Conservation (phyloP, 2,113 vertebrate species). For the Podarcis cretensis region DNA sequence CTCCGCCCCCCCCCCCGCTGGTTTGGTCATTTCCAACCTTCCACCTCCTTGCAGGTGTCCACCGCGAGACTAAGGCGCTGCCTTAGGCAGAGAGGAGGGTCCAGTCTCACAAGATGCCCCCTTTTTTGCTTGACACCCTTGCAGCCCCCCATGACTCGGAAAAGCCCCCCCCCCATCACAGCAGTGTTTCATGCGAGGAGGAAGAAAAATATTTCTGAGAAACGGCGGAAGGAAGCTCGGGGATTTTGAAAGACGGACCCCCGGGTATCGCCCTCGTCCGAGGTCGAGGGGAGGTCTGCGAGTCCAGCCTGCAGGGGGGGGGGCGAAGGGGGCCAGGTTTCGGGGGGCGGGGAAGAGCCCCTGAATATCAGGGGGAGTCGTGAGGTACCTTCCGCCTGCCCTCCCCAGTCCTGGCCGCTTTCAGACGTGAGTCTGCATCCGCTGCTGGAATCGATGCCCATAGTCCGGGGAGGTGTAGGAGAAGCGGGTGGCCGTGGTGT, state of each 20-base stretch:
- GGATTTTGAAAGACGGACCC: background rate
- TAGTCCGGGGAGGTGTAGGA: conserved; percentile 95
- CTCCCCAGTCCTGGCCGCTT: background rate
- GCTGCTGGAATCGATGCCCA: conserved; percentile 92
- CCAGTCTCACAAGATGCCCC: background rate
- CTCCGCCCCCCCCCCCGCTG: background rate
- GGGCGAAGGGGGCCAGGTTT: background rate
- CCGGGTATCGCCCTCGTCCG: fast-evolving
- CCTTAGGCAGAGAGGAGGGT: too few relatives aligned
- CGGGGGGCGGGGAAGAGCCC: conserved; percentile 54
- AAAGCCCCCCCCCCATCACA: fast-evolving
- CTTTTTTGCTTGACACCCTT: too few relatives aligned
- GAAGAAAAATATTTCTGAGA: background rate
- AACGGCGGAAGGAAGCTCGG: conserved; percentile 13
- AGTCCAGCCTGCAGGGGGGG: background rate
- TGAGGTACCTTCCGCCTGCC: conserved; percentile 35
- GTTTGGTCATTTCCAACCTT: background rate
- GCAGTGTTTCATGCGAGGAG: background rate
- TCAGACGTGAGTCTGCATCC: conserved; percentile 98
- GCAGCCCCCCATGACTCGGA: background rate
- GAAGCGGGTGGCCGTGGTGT: conserved; percentile 82
- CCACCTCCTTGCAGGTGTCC: background rate
- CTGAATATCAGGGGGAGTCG: conserved; percentile 79
- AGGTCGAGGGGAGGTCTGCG: too few relatives aligned
- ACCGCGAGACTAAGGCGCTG: background rate